phyloP scores from a whole-genome alignment of 2,113 vertebrate genomes.

The Sciurus niger region DNA sequence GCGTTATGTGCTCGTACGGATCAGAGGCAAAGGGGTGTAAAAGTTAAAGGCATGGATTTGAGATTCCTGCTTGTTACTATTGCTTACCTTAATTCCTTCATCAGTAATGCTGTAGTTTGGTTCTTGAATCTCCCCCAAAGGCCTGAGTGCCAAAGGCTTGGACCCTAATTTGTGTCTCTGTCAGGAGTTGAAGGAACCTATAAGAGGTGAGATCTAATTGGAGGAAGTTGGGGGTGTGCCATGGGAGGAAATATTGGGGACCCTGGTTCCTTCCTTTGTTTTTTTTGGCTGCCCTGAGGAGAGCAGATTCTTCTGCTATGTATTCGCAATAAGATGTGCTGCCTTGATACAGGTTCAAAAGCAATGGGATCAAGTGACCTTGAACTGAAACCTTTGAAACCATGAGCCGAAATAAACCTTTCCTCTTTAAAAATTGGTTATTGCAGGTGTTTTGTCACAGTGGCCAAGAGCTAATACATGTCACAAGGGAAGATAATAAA shows the following conservation, averaged over 20 bases:
- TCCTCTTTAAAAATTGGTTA: neutral
- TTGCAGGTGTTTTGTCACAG: neutral
- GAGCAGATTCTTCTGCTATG: neutral
- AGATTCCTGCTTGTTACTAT: neutral
- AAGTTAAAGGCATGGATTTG: neutral
- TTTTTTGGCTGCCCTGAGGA: neutral
- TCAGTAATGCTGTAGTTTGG: neutral
- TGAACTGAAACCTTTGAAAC: neutral
- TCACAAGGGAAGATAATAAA: neutral
- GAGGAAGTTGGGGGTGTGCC: neutral
- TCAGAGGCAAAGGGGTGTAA: neutral
- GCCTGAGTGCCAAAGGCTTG: neutral
- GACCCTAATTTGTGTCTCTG: neutral
- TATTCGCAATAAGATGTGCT: neutral
- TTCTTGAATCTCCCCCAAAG: neutral
- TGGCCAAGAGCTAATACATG: neutral
- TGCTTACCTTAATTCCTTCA: slow-evolving; percentile 5
- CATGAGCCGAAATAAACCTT: neutral
- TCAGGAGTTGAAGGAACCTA: neutral
- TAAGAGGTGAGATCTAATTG: neutral
- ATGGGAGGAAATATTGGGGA: neutral
- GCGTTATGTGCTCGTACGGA: neutral
- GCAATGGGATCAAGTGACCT: neutral
- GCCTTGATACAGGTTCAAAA: neutral
- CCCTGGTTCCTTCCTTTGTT: neutral